Base-by-base conservation (phyloP, 1,140 invertebrate species). In the Eriocheir sinensis region DNA sequence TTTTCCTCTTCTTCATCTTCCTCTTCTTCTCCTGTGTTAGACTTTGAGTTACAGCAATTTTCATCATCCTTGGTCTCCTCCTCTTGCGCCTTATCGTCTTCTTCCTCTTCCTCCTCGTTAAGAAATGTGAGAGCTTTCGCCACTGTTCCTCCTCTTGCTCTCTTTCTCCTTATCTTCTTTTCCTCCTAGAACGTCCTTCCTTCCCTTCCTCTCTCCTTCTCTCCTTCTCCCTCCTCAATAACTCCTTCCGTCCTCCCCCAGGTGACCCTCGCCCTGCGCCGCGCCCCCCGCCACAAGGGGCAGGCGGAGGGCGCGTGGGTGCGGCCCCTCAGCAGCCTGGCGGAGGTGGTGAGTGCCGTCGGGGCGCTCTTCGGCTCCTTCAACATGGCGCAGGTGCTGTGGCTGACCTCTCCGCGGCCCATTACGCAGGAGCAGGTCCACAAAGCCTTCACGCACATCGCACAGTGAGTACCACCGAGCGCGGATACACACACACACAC, bases 301-400 rank as follows among this genome's bases (percentile, higher is more conserved):
- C 21, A n/a, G 21, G 60, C 12, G 27, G 60, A n/a, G 27, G 88
- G 88, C 21, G 94, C 92, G 72, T 92, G 89, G 83, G 89, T 95
- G 83, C 53, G 90, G 85, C 94, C 91, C 4, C 38, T 95, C 36
- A 92, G 94, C 2, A 40, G 15, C 17, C 48, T 95, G n/a, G 21
- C 60, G 21, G 94, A 95, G 72, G 80, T 72, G 36, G 44, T 95
- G 44, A 93, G 92, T 38, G 91, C 91, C 34, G 89, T 93, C 9
- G 94, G 94, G 9, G 91, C 83, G 27, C 32, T 41, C n/a, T 93
- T 83, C 30, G 89, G 91, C n/a, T 93, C 91, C 27, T 79, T 95
- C 44, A 95, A 95, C 85, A 95, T 92, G 1, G 81, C 93, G 21
- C 90, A 95, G 6, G 94, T 86, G 30, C 40, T 95, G 40, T 95